Evolutionary conservation across 2,888 invertebrate species (phyloP), one percentile per base, ranked within the genome.

Genomic region (Teinopalpus imperialis): DNA sequence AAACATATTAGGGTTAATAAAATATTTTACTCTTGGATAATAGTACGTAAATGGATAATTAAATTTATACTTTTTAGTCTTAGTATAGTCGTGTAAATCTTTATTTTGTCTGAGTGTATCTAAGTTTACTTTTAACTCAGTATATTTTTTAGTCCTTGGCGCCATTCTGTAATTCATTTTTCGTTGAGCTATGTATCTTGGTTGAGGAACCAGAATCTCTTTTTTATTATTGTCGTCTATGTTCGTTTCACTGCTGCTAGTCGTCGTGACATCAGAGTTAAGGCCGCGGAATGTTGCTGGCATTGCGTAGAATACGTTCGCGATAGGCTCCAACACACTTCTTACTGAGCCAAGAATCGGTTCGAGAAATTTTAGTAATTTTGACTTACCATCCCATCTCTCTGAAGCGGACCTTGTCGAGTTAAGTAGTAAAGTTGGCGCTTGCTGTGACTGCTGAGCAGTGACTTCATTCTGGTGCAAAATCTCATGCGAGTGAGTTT

Each of bases 331-430:
- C 43, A 87, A 61, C 49, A 85, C 62, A 36, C 66, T 74, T 55
- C 67, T 81, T 56, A 88, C 67, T 36, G 74, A 71, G 49, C 76
- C 73, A 54, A 87, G 61, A 56, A 87, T 60, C 41, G 88, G 87
- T 73, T 88, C 85, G 64, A 88, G 66, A 63, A 81, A 70, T 76
- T 76, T 82, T 64, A 75, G 80, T 57, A 88, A 71, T 68, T 69
- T 77, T 53, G 85, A 88, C 88, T 88, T 88, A 88, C 88, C 88
- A 59, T 88, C 88, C 88, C 88, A 88, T 77, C 88, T 71, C 61
- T 88, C 86, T 59, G 85, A 69, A 50, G 88, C 88, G 24, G 46
- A 35, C 63, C 81, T 68, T 43, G 88, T 88, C 27, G 75, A 66
- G 65, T 88, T 88, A 46, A 78, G 66, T 35, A 86, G 75, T 51